Percentiles rank a stretch among this genome's conserved stretches.
Evolutionary conservation across 2,797 vertebrate species (phyloP).

Genomic region (Euthynnus affinis): DNA sequence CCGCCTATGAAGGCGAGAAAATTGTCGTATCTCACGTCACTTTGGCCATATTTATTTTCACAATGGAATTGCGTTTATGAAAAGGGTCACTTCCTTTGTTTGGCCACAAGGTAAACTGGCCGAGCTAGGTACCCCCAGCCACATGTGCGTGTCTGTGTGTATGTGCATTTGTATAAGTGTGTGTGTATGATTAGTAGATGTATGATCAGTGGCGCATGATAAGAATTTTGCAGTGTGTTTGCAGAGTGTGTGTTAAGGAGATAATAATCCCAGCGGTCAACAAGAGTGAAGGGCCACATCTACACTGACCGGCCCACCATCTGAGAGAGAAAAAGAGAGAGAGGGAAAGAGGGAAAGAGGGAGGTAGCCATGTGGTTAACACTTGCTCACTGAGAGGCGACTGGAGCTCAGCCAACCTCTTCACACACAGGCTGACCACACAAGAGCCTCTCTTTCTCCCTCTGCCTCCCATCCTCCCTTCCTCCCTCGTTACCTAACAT

Average conservation of each 20-base stretch:
- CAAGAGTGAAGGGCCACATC: slow-evolving; percentile 79
- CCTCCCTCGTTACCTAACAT: slow-evolving; percentile 81
- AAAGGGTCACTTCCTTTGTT: slow-evolving; percentile 68
- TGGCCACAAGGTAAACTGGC: slow-evolving; percentile 61
- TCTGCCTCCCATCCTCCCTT: slow-evolving; percentile 79
- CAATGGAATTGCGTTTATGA: slow-evolving; percentile 46
- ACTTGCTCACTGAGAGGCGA: slow-evolving; percentile 85
- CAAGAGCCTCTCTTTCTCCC: slow-evolving; percentile 84
- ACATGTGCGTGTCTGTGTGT: slow-evolving; percentile 27
- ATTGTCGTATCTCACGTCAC: slow-evolving; percentile 37
- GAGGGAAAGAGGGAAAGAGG: slow-evolving; percentile 64
- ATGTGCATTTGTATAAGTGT: slow-evolving; percentile 21
- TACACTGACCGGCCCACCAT: slow-evolving; percentile 78
- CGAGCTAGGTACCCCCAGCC: slow-evolving; percentile 32
- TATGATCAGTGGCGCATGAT: slow-evolving; percentile 67
- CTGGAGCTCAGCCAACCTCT: slow-evolving; percentile 84
- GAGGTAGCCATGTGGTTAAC: slow-evolving; percentile 84
- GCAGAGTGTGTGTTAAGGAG: slow-evolving; percentile 78
- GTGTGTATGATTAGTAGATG: slow-evolving; percentile 52
- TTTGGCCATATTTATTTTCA: slow-evolving; percentile 41
- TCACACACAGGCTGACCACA: slow-evolving; percentile 86
- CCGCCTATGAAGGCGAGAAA: slow-evolving; percentile 12
- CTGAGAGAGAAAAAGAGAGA: slow-evolving; percentile 66
- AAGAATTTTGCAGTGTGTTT: slow-evolving; percentile 80
- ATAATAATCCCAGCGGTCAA: slow-evolving; percentile 85